Base-by-base conservation (phyloP, 2,888 invertebrate genomes). In the Drosophila nr. fundita region DNA sequence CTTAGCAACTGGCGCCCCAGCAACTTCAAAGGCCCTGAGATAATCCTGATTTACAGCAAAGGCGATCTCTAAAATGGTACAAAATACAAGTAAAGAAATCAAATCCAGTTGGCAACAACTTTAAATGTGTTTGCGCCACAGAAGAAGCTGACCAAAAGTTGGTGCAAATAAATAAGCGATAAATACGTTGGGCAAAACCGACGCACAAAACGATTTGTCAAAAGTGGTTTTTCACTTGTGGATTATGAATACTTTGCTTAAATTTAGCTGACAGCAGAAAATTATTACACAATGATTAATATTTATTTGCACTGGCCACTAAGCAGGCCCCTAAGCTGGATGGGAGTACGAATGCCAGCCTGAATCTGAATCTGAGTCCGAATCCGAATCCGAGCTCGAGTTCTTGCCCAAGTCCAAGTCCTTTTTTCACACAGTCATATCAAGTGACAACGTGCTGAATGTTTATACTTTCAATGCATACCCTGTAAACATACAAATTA, bases 181-280 rank as follows among this genome's bases (percentile, higher is more conserved):
- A 45, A 68, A 64, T 45, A 61, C 34, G 61, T 53, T 53, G 36
- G 58, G 61, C 40, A 21, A 36, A 61, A 40, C 36, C 13, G 29
- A 54, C 32, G 70, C 70, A 71, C 69, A 80, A 80, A 91, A 85
- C 91, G 87, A 90, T 91, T 90, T 90, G 91, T 90, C 91, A 90
- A 91, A 84, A 78, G 89, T 75, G 90, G 82, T 77, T 90, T 78
- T 83, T 81, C 80, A 89, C 87, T 89, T 90, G 81, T 80, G 90
- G 89, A 91, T 90, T 90, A 91, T 90, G 91, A 90, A 90, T 91
- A 88, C 91, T 88, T 90, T 90, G 82, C 91, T 87, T 90, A 85
- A 90, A 90, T 89, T 90, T 85, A 85, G 90, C 91, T 88, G 90
- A 91, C 90, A 91, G 90, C 91, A 89, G 85, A 90, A 90, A 90